These are phyloP conservation scores for Gari tellinella DNA, from an alignment of 2,888 invertebrate species.

Conservation along the genomic window DNA sequence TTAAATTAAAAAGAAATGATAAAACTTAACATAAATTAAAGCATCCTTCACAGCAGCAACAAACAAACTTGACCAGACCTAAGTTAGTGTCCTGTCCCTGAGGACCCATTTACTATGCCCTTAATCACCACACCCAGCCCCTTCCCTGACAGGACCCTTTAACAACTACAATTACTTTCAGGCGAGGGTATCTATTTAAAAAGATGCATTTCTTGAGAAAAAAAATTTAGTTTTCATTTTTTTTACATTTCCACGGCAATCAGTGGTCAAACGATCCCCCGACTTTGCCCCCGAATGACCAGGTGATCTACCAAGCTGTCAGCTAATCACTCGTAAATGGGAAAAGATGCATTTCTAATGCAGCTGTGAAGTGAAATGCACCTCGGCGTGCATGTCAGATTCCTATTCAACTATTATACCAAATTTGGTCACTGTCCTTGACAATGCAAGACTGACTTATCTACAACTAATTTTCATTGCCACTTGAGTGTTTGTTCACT, in stretches of 20 bases:
- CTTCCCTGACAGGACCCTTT: background rate
- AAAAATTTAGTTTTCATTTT: slow-evolving; percentile 8
- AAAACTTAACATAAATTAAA: too few relatives aligned
- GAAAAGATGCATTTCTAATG: slow-evolving; percentile 20
- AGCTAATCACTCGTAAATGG: slow-evolving; percentile 36
- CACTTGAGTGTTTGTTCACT: background rate
- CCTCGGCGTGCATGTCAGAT: slow-evolving; percentile 40
- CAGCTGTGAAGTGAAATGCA: slow-evolving; percentile 43
- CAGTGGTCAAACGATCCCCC: too few relatives aligned
- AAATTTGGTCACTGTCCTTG: slow-evolving; percentile 17
- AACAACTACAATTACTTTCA: slow-evolving; percentile 1
- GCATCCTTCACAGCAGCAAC: too few relatives aligned
- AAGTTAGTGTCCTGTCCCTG: too few relatives aligned
- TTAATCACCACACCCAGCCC: too few relatives aligned
- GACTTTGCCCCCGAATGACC: background rate
- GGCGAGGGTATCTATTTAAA: slow-evolving; percentile 1
- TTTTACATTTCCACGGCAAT: too few relatives aligned
- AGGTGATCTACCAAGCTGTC: slow-evolving; percentile 39
- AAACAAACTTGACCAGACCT: too few relatives aligned
- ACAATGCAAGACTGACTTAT: background rate
- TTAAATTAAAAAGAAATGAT: too few relatives aligned
- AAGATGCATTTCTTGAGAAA: slow-evolving; percentile 17
- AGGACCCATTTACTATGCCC: too few relatives aligned
- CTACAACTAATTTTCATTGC: background rate
- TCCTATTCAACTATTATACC: slow-evolving; percentile 18